Evolutionary conservation across 2,113 vertebrate species (phyloP), one percentile per base, ranked within the genome.

Genomic region (Archocentrus centrarchus): DNA sequence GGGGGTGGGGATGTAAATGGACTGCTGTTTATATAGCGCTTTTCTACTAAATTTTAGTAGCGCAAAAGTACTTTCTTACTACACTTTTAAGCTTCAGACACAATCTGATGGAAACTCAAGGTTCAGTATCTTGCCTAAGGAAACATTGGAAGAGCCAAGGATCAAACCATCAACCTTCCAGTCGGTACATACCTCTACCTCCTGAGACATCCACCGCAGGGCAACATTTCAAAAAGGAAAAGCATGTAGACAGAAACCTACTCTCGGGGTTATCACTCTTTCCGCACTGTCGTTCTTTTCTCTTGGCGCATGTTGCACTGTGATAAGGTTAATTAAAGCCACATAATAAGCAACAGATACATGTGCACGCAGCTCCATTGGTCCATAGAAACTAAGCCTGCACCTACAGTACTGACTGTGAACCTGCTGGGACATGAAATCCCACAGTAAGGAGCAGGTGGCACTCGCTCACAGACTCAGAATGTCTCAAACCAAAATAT

Each of bases 241-340:
- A 76, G 79, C 35, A 50, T 32, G 20, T 35, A 41, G 78, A 83
- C 10, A 84, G 58, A 83, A 73, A 82, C 77, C 58, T 60, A 32
- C 60, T 81, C 58, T 85, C 75, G 85, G 83, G 84, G 92, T 91
- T 90, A 94, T 92, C 91, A 44, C 66, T 86, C 61, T 58, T 58
- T 70, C 60, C n/a, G 14, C 66, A 4, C 44, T 14, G 39, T 60
- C 59, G 22, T 84, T 62, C 57, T 39, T 80, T 88, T 80, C 80
- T 82, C 59, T 59, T 7, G 1, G 22, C 39, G 81, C 86, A 78
- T 91, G 90, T 79, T 84, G 61, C 6, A 6, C 79, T 39, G 70
- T 70, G 93, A 94, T 94, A 93, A 93, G 64, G 64, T 80, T 83
- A 80, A 94, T 87, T 92, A 89, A 88, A 88, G 78, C 77, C 39